Percentiles rank a stretch among this genome's conserved stretches.
Evolutionary conservation across 2,113 vertebrate genomes (phyloP).

Genomic region (Toxotes jaculatrix): DNA sequence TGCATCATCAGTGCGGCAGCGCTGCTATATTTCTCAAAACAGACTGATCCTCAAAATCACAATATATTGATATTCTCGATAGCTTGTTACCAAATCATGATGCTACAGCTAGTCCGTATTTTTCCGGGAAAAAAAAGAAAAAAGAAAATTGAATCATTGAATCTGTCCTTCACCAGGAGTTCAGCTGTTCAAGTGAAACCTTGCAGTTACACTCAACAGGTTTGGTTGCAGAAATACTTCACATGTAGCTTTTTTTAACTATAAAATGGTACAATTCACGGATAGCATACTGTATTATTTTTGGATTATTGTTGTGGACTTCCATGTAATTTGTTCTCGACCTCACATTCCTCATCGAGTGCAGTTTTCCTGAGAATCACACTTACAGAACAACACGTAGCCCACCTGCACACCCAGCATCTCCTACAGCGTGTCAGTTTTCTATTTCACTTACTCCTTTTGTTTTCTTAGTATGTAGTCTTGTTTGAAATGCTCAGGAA

Average conservation of each 20-base stretch:
- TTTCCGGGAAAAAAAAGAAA: neutral
- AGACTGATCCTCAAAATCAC: slow-evolving; percentile 36
- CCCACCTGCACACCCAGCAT: slow-evolving; percentile 59
- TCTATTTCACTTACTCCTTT: slow-evolving; percentile 71
- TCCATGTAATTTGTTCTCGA: slow-evolving; percentile 26
- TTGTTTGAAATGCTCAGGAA: slow-evolving; percentile 98
- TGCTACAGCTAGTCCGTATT: slow-evolving; percentile 34
- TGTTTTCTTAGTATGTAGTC: slow-evolving; percentile 88
- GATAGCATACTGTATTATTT: slow-evolving; percentile 5
- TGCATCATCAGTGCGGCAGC: slow-evolving; percentile 36
- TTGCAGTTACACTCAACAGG: neutral
- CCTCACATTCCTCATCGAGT: slow-evolving; percentile 78
- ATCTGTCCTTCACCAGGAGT: slow-evolving; percentile 41
- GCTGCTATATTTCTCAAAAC: slow-evolving; percentile 45
- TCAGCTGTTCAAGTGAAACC: slow-evolving; percentile 1
- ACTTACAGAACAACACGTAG: slow-evolving; percentile 33
- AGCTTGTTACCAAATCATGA: slow-evolving; percentile 65
- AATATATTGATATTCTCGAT: slow-evolving; percentile 8
- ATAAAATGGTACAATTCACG: slow-evolving; percentile 28
- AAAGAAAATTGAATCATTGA: neutral
- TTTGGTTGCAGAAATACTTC: slow-evolving; percentile 20
- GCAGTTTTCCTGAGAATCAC: slow-evolving; percentile 72
- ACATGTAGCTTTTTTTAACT: neutral
- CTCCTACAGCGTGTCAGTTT: slow-evolving; percentile 62
- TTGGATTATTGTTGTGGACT: slow-evolving; percentile 14